phyloP scores from a whole-genome alignment of 2,797 vertebrate genomes.

The Xiphorhynchus erythropygius region DNA sequence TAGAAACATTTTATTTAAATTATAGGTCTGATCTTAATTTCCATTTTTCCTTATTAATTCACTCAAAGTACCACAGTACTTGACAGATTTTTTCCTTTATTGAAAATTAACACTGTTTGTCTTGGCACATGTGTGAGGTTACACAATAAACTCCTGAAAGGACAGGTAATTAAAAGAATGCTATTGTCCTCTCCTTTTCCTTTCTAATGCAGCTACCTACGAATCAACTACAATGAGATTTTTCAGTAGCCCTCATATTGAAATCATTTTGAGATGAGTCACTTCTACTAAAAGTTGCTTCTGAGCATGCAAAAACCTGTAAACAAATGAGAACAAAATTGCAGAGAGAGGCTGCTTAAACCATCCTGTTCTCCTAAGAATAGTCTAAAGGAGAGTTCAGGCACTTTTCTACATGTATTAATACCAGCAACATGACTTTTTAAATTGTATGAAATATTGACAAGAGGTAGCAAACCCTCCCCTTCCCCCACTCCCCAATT shows the following conservation, averaged over 20 bases:
- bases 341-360: background rate
- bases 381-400: background rate
- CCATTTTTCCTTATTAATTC: background rate
- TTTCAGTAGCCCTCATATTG: background rate
- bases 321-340: background rate
- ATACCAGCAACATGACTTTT: background rate
- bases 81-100: background rate
- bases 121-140: background rate
- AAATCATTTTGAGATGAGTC: background rate
- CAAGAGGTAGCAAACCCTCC: background rate
- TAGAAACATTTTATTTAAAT: background rate
- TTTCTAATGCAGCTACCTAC: background rate
- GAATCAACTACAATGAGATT: background rate
- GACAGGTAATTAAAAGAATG: background rate
- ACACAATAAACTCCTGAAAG: background rate
- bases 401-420: background rate
- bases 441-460: background rate
- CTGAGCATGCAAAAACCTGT: background rate
- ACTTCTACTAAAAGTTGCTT: background rate
- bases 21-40: background rate
- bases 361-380: background rate
- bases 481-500: fast-evolving
- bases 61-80: background rate
- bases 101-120: background rate
- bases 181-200: background rate